Evolutionary conservation across 2,888 invertebrate species (phyloP), one percentile per base, ranked within the genome.

Genomic region (Unio delphinus): DNA sequence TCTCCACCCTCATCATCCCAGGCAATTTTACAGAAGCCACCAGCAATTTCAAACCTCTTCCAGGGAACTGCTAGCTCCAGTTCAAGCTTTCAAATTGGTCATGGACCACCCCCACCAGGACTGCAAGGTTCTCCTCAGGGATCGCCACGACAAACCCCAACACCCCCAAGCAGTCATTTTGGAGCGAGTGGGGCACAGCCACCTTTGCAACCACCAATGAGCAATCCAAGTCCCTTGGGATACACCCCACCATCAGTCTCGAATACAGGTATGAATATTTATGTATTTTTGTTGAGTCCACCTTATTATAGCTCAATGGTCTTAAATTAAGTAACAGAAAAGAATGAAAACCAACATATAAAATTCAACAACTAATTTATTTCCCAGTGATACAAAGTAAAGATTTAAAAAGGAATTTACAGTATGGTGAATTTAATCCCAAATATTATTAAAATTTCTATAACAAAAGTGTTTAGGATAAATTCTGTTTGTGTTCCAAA

Each of bases 41-140:
- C 67, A 55, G 59, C 71, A 23, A 30, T 74, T 26, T 69, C 68
- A 26, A 55, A 72, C 55, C 66, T 78, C 23, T 79, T 78, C 67
- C 71, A 79, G 61, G 75, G 69, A 67, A 59, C 79, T 30, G 59
- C 72, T 18, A 59, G 57, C 62, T 70, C 68, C 23, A 61, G 67
- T 23, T 61, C 67, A 63, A 87, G 87, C 67, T 87, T 86, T 65
- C 85, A 86, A 65, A 80, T 86, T 17, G 79, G 80, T 34, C 82
- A 82, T 58, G 74, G 75, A 20, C 74, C 79, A 61, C 79, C 75
- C 3, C 70, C 70, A n/a, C 55, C 59, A 55, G 65, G 69, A 8
- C 57, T 55, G 28, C 28, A 55, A 60, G 28, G 34, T 61, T 4
- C 61, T 18, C 55, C 60, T 4, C 70, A 71, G 61, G 55, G 59